Percentiles rank a stretch among this genome's conserved stretches.
Conservation (phyloP, 2,797 vertebrate genomes). For the Neosalanx taihuensis region DNA sequence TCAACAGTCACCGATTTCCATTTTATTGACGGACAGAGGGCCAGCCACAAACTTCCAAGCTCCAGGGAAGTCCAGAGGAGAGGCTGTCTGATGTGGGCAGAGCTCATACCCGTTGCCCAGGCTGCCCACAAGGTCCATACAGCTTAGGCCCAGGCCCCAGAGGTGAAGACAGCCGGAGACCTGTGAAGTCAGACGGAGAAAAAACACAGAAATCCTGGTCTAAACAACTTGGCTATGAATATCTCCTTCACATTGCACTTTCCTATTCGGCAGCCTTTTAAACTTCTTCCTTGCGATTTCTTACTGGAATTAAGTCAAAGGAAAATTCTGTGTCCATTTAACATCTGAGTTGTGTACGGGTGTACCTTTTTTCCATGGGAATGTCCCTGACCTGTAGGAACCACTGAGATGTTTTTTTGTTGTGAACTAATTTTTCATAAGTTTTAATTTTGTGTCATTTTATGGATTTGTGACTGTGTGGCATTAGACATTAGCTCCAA, state of each 20-base stretch:
- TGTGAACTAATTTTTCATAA: neutral
- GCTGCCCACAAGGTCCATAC: slow-evolving; percentile 1
- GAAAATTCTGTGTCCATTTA: slow-evolving; percentile 41
- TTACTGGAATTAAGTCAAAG: slow-evolving; percentile 43
- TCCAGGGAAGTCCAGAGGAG: slow-evolving; percentile 33
- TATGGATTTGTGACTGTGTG: no score
- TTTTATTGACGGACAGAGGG: slow-evolving; percentile 4
- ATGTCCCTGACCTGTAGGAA: neutral
- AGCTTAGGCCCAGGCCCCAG: slow-evolving; percentile 38
- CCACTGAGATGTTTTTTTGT: no score
- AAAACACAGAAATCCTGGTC: slow-evolving; percentile 17
- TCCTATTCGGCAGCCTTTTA: slow-evolving; percentile 65
- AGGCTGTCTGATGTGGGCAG: slow-evolving; percentile 57
- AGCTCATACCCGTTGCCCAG: neutral
- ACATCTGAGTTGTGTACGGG: slow-evolving; percentile 41
- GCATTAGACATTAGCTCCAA: no score
- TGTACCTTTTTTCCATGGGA: slow-evolving; percentile 42
- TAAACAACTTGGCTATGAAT: slow-evolving; percentile 50
- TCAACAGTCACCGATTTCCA: slow-evolving; percentile 46
- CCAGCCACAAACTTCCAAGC: slow-evolving; percentile 35
- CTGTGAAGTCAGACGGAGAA: slow-evolving; percentile 40
- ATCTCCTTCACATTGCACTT: slow-evolving; percentile 53
- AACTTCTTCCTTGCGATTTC: slow-evolving; percentile 67
- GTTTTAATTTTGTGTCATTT: no score
- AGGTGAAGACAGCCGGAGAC: slow-evolving; percentile 55